These are phyloP conservation scores for Melipona bicolor DNA, from an alignment of 2,888 invertebrate species.

Conservation along the genomic window DNA sequence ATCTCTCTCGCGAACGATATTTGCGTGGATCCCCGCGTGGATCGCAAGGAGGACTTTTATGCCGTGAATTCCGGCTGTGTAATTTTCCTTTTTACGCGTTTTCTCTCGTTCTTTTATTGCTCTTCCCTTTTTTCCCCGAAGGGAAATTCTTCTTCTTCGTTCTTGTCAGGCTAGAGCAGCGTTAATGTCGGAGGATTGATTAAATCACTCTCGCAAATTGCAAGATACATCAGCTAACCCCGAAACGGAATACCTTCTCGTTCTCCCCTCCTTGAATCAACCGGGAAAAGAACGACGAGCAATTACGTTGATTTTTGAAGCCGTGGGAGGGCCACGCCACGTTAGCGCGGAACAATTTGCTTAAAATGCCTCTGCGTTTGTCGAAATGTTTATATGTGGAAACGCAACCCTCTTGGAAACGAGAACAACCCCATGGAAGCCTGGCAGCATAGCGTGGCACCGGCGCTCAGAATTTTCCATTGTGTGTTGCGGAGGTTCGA, in stretches of 20 bases:
- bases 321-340: conserved; percentile 15
- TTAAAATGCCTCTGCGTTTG: conserved; percentile 70
- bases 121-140: background rate
- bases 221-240: background rate
- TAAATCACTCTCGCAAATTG: conserved; percentile 7
- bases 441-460: conserved; percentile 33
- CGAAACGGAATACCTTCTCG: background rate
- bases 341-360: conserved; percentile 74
- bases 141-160: background rate
- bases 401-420: conserved; percentile 58
- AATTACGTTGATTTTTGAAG: conserved; percentile 31
- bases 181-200: background rate
- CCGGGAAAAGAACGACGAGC: conserved; percentile 5
- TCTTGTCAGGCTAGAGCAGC: background rate
- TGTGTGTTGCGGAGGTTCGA: conserved; percentile 54
- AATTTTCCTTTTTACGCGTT: conserved; percentile 6
- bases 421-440: conserved; percentile 52
- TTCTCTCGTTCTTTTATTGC: background rate
- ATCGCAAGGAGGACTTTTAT: conserved; percentile 2
- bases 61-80: background rate
- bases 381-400: conserved; percentile 65
- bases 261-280: background rate
- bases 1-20: conserved; percentile 23
- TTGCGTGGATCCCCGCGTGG: conserved; percentile 1
- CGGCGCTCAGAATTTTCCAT: conserved; percentile 64